phyloP scores from a whole-genome alignment of 2,888 invertebrate species.

The Spilosoma lubricipeda region DNA sequence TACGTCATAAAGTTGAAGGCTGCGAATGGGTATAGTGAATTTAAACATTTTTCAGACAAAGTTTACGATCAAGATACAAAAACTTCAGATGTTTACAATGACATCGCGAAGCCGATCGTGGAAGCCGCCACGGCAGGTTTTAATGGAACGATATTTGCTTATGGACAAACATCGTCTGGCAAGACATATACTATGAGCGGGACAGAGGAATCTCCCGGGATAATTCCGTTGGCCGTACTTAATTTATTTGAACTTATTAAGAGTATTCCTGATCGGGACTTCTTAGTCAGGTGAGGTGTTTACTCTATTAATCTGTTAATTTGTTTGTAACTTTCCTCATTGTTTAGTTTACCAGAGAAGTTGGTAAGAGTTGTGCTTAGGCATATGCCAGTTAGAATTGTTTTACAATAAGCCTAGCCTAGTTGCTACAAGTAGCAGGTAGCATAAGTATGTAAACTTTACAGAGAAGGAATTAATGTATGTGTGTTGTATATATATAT shows the following conservation, averaged over 20 bases:
- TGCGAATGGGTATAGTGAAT: conserved; percentile 22
- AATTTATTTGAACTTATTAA: conserved; percentile 90
- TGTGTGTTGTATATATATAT: not conserved
- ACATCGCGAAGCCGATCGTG: conserved; percentile 90
- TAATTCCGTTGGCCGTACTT: conserved; percentile 90
- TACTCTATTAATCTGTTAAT: not conserved
- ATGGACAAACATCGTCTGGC: conserved; percentile 96
- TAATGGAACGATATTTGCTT: conserved; percentile 96
- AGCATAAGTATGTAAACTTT: no score
- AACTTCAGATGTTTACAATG: conserved; percentile 88
- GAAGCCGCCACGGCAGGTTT: conserved; percentile 90
- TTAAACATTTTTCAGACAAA: conserved; percentile 87
- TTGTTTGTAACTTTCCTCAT: not conserved
- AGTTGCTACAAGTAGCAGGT: no score
- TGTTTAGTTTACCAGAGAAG: not conserved
- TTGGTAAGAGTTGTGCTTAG: not conserved
- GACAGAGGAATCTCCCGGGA: conserved; percentile 88
- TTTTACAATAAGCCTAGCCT: not conserved
- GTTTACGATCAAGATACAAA: conserved; percentile 88
- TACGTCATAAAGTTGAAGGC: conserved; percentile 49
- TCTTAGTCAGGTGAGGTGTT: conserved; percentile 87
- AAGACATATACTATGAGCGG: conserved; percentile 96
- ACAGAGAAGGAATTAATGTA: not conserved
- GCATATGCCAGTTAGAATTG: not conserved
- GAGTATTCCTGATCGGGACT: conserved; percentile 88